Evolutionary conservation across 2,797 vertebrate species (phyloP).

Genomic region (Coccyzus lansbergi): DNA sequence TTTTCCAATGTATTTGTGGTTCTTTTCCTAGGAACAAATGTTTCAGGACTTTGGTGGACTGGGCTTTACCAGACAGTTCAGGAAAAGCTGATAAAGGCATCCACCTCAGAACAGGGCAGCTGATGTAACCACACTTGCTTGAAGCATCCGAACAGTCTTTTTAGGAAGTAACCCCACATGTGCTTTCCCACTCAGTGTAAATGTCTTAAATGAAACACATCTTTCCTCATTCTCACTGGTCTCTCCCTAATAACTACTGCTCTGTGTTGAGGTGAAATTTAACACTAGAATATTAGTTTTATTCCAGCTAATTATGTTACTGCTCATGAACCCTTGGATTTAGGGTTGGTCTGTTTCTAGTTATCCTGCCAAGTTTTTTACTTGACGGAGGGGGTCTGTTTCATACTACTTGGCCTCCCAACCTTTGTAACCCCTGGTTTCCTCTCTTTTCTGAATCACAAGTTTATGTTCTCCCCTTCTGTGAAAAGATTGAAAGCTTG

Average conservation of each 20-base stretch:
- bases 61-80: conserved; percentile 40
- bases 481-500: conserved; percentile 84
- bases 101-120: background rate
- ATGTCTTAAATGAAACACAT: conserved; percentile 72
- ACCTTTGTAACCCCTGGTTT: conserved; percentile 87
- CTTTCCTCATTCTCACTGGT: conserved; percentile 65
- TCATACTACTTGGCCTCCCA: conserved; percentile 85
- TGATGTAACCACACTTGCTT: background rate
- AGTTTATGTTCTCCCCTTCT: conserved; percentile 84
- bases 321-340: conserved; percentile 82
- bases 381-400: conserved; percentile 86
- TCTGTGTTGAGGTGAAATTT: conserved; percentile 80
- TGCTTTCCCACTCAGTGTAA: conserved; percentile 26
- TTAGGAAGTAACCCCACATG: conserved; percentile 50
- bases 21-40: conserved; percentile 69
- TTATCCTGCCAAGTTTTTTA: conserved; percentile 85
- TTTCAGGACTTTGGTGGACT: conserved; percentile 38
- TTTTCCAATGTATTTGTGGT: conserved; percentile 62
- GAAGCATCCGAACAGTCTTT: conserved; percentile 29
- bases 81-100: conserved; percentile 1
- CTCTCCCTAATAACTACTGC: conserved; percentile 72
- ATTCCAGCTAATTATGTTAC: conserved; percentile 86
- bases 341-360: conserved; percentile 86
- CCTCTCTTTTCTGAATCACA: conserved; percentile 83
- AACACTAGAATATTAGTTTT: conserved; percentile 86